Percentiles rank a stretch among this genome's conserved stretches.
phyloP scores from a whole-genome alignment of 2,888 invertebrate species.

The Folsomia candida region DNA sequence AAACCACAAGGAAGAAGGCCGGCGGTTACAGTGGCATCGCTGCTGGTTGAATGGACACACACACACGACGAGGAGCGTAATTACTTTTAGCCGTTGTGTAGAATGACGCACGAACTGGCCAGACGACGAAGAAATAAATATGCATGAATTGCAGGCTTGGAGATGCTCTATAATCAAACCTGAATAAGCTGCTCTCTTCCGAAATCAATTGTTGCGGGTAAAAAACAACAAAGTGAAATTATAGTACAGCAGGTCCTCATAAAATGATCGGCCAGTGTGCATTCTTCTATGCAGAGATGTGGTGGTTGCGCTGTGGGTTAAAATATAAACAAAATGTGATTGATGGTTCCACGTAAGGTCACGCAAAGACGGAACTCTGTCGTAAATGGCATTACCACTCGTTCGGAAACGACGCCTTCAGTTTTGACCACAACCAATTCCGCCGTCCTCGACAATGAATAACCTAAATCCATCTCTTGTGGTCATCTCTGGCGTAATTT shows the following conservation, averaged over 20 bases:
- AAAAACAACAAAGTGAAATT: not conserved
- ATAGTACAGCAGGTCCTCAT: not conserved
- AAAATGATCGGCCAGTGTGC: not conserved
- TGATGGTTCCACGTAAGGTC: not conserved
- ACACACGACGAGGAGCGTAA: too few relatives aligned
- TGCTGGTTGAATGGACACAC: too few relatives aligned
- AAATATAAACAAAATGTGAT: not conserved
- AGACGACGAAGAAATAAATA: too few relatives aligned
- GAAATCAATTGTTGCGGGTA: not conserved
- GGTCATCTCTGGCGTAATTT: not conserved
- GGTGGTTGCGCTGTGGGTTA: too few relatives aligned
- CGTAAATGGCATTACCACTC: not conserved
- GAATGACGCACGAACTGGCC: too few relatives aligned
- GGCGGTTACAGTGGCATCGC: too few relatives aligned
- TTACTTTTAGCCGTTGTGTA: too few relatives aligned
- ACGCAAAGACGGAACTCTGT: not conserved
- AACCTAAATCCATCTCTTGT: not conserved
- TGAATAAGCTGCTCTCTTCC: not conserved
- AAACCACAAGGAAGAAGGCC: too few relatives aligned
- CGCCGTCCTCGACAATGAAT: not conserved
- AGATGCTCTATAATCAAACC: not conserved
- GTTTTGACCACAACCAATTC: not conserved
- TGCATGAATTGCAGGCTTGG: too few relatives aligned
- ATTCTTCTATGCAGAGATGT: too few relatives aligned
- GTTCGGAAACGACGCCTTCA: not conserved